These are phyloP conservation scores for Nycticryphes semicollaris DNA, from an alignment of 2,113 vertebrate species.

Conservation along the genomic window DNA sequence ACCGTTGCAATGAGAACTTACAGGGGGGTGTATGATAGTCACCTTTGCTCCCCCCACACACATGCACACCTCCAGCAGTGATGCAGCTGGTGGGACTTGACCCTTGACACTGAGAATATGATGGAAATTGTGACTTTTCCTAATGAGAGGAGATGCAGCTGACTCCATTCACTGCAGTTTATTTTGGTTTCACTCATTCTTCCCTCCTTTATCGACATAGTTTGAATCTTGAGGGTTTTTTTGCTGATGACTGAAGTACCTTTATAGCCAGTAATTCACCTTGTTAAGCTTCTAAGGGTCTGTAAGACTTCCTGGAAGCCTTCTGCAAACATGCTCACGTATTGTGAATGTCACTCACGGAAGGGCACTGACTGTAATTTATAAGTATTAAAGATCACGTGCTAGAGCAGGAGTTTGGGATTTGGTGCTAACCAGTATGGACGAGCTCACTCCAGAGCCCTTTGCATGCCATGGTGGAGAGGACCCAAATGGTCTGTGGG, in stretches of 20 bases:
- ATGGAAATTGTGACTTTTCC: neutral
- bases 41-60: neutral
- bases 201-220: neutral
- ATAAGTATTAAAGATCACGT: neutral
- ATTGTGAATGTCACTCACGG: neutral
- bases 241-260: neutral
- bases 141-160: neutral
- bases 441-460: neutral
- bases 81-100: neutral
- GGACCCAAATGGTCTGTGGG: neutral
- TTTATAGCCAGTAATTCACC: neutral
- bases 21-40: rapidly evolving
- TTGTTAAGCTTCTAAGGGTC: neutral
- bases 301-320: neutral
- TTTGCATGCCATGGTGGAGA: neutral
- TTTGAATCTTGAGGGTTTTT: neutral
- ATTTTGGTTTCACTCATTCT: neutral
- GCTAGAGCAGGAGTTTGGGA: neutral
- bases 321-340: rapidly evolving
- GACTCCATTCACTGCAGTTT: neutral
- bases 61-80: neutral
- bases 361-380: neutral
- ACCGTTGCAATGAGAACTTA: neutral
- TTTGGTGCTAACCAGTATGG: neutral
- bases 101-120: neutral